phyloP scores from a whole-genome alignment of 2,888 invertebrate genomes.

The Graphium colonna region DNA sequence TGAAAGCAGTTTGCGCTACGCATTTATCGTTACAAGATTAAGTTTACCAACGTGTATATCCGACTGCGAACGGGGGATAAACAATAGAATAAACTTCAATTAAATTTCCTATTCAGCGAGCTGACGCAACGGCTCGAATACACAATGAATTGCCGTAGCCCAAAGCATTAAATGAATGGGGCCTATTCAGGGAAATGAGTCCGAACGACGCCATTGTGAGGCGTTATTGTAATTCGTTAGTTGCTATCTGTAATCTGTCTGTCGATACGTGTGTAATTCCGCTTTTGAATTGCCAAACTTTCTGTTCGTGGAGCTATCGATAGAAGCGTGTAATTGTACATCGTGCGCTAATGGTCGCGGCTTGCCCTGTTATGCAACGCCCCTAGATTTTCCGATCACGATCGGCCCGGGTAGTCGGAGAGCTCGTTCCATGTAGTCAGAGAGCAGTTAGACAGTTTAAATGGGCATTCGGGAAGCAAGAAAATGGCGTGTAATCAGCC shows the following conservation, averaged over 20 bases:
- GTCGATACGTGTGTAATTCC: neutral
- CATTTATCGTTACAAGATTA: neutral
- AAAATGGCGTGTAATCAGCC: no score
- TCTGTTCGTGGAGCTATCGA: slow-evolving; percentile 38
- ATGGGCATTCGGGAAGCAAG: no score
- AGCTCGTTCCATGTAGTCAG: no score
- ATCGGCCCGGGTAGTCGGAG: no score
- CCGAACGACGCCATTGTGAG: slow-evolving; percentile 46
- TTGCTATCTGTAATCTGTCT: slow-evolving; percentile 11
- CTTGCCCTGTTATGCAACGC: slow-evolving; percentile 3
- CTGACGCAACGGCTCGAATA: slow-evolving; percentile 66
- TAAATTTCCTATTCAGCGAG: slow-evolving; percentile 58
- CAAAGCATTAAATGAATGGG: slow-evolving; percentile 51
- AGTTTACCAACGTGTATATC: neutral
- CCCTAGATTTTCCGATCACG: slow-evolving; percentile 6
- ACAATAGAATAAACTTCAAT: slow-evolving; percentile 2
- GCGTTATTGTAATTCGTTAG: slow-evolving; percentile 50
- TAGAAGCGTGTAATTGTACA: slow-evolving; percentile 24
- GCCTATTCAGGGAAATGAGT: slow-evolving; percentile 51
- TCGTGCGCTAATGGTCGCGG: neutral
- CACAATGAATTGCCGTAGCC: slow-evolving; percentile 58
- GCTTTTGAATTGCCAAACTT: neutral
- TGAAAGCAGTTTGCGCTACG: neutral
- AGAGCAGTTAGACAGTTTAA: no score
- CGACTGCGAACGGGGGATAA: neutral